Evolutionary conservation across 1,140 invertebrate species (phyloP).

Genomic region (Magallana ariakensis): DNA sequence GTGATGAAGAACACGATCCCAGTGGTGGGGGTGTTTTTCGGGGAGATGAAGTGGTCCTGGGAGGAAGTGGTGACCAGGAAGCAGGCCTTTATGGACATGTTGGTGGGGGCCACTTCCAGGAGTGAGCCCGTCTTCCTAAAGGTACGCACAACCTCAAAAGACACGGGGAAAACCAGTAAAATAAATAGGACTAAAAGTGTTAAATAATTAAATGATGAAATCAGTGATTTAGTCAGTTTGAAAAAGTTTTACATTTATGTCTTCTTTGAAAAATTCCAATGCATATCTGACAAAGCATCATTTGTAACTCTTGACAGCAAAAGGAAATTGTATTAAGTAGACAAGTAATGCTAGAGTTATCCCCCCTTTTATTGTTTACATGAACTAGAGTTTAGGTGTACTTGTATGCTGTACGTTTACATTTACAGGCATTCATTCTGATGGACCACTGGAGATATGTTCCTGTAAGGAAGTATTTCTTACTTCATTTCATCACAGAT

Average conservation of each 20-base stretch:
- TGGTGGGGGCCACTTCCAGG: constrained; percentile 62
- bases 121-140: constrained; percentile 75
- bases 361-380: background rate
- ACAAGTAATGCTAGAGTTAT: background rate
- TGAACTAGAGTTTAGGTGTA: background rate
- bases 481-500: constrained; percentile 72
- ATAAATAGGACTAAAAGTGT: no score
- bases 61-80: constrained; percentile 70
- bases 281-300: no score
- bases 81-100: constrained; percentile 70
- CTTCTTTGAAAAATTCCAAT: no score
- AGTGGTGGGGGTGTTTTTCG: constrained; percentile 73
- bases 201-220: no score
- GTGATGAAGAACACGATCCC: constrained; percentile 66
- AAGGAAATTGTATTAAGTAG: no score
- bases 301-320: no score
- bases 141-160: no score
- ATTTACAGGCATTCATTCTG: constrained; percentile 68
- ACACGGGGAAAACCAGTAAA: no score
- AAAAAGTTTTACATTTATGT: no score
- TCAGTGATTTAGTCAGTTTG: no score
- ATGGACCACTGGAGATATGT: constrained; percentile 74
- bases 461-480: constrained; percentile 72
- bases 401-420: background rate
- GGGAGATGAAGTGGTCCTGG: constrained; percentile 70